Evolutionary conservation across 2,888 invertebrate species (phyloP), one percentile per base, ranked within the genome.

Genomic region (Luffia ferchaultella): DNA sequence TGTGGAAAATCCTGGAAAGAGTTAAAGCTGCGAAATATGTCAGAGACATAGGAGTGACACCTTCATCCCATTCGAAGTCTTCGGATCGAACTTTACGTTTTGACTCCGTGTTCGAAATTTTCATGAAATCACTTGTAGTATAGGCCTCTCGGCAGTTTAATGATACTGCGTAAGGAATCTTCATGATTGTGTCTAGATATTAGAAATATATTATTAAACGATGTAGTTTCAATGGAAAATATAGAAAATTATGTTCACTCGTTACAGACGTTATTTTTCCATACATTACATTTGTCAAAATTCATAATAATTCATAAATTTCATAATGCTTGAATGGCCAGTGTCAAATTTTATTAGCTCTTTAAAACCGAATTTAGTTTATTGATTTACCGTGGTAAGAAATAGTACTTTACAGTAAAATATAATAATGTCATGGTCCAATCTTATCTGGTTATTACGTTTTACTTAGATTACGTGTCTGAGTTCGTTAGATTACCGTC

Each of bases 11-110:
- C 53, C 58, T 72, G 1, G 83, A 76, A 1, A 85, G 61, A 12
- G 61, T 49, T 1, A 74, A 53, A 7, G 73, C 68, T 2, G 77
- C 76, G 43, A 58, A 71, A 57, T 65, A 75, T 1, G 73, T 70
- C 1, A 85, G 70, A 1, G 79, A 79, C 16, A 74, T 70, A n/a
- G 82, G 82, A 12, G 76, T 78, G n/a, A 68, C 20, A 5, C 60
- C 55, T 7, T 70, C 65, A 45, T 85, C 83, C 84, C 84, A 84
- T 54, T 76, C 74, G 50, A 85, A 82, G 55, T 84, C 64, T 54
- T 82, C 83, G 1, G 84, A 73, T 7, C 69, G 50, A 42, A 80
- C 65, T 57, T 70, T 76, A 1, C 82, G 72, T 40, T 59, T 20
- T 40, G 57, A 57, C 49, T 83, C 83, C 1, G 62, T 66, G 1